Evolutionary conservation across 2,113 vertebrate species (phyloP).

Genomic region (Cyrtonyx montezumae): DNA sequence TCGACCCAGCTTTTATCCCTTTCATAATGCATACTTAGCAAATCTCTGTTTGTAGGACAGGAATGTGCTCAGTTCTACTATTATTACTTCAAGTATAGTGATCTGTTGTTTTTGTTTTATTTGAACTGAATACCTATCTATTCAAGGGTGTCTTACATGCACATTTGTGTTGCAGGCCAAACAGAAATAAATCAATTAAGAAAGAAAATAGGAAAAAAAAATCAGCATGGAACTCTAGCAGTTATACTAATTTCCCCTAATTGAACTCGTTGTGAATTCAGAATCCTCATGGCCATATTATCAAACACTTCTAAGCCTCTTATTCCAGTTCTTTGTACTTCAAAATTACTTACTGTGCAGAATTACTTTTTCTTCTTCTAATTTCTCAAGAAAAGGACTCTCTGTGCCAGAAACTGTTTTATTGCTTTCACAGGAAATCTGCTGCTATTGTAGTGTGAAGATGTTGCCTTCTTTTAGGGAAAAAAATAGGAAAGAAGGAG

Average conservation of each 20-base stretch:
- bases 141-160: background rate
- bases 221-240: background rate
- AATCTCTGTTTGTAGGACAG: background rate
- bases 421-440: background rate
- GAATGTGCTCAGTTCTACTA: background rate
- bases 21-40: background rate
- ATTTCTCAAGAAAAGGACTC: conserved; percentile 6
- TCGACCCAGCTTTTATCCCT: background rate
- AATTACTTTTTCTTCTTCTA: background rate
- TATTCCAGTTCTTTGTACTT: background rate
- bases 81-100: background rate
- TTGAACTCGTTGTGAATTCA: background rate
- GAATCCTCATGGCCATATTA: background rate
- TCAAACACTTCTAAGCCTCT: background rate
- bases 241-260: background rate
- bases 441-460: background rate
- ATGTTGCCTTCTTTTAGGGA: background rate
- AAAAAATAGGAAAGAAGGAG: background rate
- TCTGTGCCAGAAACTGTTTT: background rate
- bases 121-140: background rate
- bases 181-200: background rate
- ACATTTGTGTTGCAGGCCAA: background rate
- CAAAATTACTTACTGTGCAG: background rate
- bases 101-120: background rate
- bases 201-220: background rate